Conservation (phyloP, 2,797 vertebrate genomes). For the Hozukius guyotensis region DNA sequence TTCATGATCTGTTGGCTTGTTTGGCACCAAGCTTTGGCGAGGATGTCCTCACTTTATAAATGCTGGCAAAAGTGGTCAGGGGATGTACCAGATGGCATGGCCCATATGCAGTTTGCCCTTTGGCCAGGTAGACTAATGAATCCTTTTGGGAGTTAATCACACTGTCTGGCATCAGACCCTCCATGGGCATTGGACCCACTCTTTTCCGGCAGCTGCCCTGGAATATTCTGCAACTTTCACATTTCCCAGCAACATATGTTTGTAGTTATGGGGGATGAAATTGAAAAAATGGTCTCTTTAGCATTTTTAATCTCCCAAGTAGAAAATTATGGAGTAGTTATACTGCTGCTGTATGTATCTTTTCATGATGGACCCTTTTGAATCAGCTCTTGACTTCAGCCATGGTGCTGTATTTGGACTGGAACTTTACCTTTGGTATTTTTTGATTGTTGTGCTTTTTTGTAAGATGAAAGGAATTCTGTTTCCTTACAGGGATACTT, state of each 20-base stretch:
- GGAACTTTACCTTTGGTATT: background rate
- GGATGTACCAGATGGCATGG: conserved; percentile 78
- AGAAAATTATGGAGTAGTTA: background rate
- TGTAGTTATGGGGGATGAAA: conserved; percentile 29
- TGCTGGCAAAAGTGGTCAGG: conserved; percentile 68
- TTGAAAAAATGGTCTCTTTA: conserved; percentile 7
- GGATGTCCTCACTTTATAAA: conserved; percentile 65
- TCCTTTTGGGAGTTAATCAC: conserved; percentile 74
- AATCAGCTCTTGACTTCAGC: background rate
- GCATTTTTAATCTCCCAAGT: conserved; percentile 16
- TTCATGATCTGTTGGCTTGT: conserved; percentile 60
- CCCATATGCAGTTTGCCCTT: conserved; percentile 78
- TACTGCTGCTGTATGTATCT: background rate
- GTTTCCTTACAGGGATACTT: background rate
- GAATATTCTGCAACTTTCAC: conserved; percentile 49
- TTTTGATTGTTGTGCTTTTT: background rate
- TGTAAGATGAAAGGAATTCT: background rate
- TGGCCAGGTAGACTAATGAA: conserved; percentile 84
- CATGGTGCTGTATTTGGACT: background rate
- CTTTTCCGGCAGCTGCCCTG: conserved; percentile 55
- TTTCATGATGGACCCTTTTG: background rate
- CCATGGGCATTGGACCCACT: conserved; percentile 48
- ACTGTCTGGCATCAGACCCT: conserved; percentile 65
- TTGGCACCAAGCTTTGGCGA: conserved; percentile 48
- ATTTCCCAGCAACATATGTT: conserved; percentile 61